These are phyloP conservation scores for Psettodes erumei DNA, from an alignment of 2,113 vertebrate genomes.

Conservation along the genomic window DNA sequence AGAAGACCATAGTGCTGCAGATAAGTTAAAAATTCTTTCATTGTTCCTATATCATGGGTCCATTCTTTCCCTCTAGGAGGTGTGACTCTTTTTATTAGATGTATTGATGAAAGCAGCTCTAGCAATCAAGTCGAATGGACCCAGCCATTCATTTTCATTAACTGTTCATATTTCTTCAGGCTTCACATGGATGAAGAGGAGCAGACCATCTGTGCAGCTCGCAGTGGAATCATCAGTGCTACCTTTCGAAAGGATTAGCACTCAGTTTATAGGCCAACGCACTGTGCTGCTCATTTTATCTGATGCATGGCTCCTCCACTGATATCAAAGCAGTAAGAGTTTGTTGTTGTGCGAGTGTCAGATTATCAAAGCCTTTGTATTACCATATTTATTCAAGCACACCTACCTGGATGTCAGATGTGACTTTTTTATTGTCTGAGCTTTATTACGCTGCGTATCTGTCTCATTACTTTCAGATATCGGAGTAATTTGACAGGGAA, in stretches of 20 bases:
- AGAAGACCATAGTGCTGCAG: background rate
- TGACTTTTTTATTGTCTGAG: conserved; percentile 51
- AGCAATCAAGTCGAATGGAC: conserved; percentile 63
- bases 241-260: conserved; percentile 42
- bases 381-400: conserved; percentile 63
- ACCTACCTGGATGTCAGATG: conserved; percentile 51
- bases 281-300: conserved; percentile 46
- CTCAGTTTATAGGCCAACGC: conserved; percentile 17
- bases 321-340: conserved; percentile 37
- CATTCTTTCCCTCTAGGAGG: conserved; percentile 40
- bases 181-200: conserved; percentile 56
- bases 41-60: conserved; percentile 18
- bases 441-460: conserved; percentile 68
- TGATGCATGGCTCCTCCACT: conserved; percentile 16
- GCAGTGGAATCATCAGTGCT: conserved; percentile 55
- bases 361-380: conserved; percentile 50
- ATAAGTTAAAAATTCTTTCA: conserved; percentile 30
- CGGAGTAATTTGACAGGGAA: conserved; percentile 59
- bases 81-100: conserved; percentile 58
- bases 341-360: conserved; percentile 37
- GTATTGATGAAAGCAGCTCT: conserved; percentile 70
- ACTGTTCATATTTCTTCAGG: conserved; percentile 49
- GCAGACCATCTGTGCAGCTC: conserved; percentile 59
- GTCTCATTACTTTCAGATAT: conserved; percentile 65
- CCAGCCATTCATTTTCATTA: conserved; percentile 77